phyloP scores from a whole-genome alignment of 1,140 invertebrate genomes.

The Cardiocondyla obscurior region DNA sequence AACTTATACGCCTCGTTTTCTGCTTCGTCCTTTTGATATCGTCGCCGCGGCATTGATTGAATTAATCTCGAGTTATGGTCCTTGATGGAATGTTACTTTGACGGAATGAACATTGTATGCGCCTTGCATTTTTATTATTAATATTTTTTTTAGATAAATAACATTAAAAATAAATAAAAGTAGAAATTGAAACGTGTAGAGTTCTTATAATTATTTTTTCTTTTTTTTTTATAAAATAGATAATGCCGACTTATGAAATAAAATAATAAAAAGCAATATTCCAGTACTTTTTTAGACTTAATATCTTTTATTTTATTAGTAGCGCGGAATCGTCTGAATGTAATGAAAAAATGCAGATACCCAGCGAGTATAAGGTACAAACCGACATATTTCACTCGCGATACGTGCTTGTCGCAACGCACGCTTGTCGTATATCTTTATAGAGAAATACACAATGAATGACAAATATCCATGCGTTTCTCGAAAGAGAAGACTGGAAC shows the following conservation, averaged over 20 bases:
- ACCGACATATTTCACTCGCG: conserved; percentile 18
- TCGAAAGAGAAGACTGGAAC: conserved; percentile 29
- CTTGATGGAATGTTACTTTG: background rate
- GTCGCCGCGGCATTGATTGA: conserved; percentile 18
- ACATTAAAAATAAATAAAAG: background rate
- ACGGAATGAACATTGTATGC: background rate
- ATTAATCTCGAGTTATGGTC: conserved; percentile 26
- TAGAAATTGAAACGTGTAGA: background rate
- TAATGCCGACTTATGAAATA: background rate
- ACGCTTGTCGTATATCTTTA: conserved; percentile 34
- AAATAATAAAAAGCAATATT: background rate
- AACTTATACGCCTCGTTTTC: conserved; percentile 5
- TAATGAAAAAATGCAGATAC: background rate
- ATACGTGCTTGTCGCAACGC: background rate
- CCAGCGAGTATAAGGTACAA: background rate
- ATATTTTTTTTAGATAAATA: background rate
- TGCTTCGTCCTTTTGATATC: background rate
- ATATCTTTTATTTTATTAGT: background rate
- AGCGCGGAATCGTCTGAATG: background rate
- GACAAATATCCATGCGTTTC: conserved; percentile 24
- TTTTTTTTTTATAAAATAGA: background rate
- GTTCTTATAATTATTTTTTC: background rate
- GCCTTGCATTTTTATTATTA: no score
- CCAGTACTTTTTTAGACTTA: background rate
- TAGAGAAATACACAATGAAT: conserved; percentile 40